Percentiles rank a stretch among this genome's conserved stretches.
These are phyloP conservation scores for Urocyon cinereoargenteus DNA, from an alignment of 2,797 vertebrate genomes.

Conservation along the genomic window DNA sequence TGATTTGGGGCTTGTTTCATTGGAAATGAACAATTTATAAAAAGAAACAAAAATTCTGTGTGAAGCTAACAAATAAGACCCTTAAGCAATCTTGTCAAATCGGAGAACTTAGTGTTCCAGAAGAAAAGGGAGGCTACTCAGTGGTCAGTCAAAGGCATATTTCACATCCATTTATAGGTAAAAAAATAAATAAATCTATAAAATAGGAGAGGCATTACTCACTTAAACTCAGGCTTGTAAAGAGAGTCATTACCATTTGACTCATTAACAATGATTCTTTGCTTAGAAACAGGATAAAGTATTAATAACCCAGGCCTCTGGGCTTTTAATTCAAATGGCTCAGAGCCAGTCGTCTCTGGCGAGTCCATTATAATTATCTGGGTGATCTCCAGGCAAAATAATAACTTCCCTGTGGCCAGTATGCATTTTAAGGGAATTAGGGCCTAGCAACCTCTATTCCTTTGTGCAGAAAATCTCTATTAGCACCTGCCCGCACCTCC, in stretches of 20 bases:
- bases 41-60: conserved; percentile 30
- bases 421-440: conserved; percentile 42
- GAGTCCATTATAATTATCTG: conserved; percentile 57
- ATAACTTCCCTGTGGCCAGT: background rate
- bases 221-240: conserved; percentile 61
- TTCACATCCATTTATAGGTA: conserved; percentile 47
- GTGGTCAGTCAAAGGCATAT: conserved; percentile 6
- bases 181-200: background rate
- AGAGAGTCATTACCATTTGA: conserved; percentile 49
- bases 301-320: conserved; percentile 54
- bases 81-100: conserved; percentile 32
- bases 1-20: conserved; percentile 70
- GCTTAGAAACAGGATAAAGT: conserved; percentile 65
- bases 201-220: conserved; percentile 44
- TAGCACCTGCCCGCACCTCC: background rate
- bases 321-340: conserved; percentile 58
- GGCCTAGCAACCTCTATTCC: background rate
- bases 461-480: conserved; percentile 2
- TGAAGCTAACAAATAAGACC: conserved; percentile 53
- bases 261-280: conserved; percentile 68
- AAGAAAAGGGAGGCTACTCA: background rate
- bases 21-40: conserved; percentile 59
- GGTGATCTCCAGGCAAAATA: conserved; percentile 54
- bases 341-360: conserved; percentile 5
- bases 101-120: background rate